phyloP scores from a whole-genome alignment of 1,140 invertebrate genomes.

The Macrocentrus cingulum region DNA sequence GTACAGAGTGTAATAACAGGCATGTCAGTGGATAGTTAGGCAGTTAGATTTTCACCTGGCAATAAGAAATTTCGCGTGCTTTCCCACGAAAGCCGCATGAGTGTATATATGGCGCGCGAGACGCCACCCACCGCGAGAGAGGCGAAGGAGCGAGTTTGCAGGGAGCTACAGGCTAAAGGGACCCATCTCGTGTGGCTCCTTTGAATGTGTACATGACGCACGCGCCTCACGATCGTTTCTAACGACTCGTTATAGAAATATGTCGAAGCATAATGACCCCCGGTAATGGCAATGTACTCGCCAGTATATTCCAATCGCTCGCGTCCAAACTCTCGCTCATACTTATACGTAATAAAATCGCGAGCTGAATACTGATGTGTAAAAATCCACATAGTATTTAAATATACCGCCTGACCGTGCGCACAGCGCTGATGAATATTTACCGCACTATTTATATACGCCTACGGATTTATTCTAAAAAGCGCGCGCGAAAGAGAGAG shows the following conservation, averaged over 20 bases:
- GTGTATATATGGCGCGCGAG: neutral
- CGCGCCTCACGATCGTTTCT: slow-evolving; percentile 24
- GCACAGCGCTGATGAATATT: too few species aligned
- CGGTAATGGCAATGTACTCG: slow-evolving; percentile 27
- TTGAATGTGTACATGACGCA: slow-evolving; percentile 17
- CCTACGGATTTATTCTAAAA: neutral
- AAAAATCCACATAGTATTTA: neutral
- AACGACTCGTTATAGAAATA: slow-evolving; percentile 34
- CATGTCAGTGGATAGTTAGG: too few species aligned
- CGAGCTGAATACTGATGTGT: neutral
- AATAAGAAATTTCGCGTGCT: neutral
- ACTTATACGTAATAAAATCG: neutral
- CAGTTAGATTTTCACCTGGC: too few species aligned
- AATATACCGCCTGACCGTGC: neutral
- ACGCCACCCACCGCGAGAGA: slow-evolving; percentile 28
- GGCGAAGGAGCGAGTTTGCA: neutral
- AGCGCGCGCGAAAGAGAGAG: too few species aligned
- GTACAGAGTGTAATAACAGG: too few species aligned
- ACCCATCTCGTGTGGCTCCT: neutral
- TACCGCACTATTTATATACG: neutral
- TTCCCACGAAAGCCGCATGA: slow-evolving; percentile 28
- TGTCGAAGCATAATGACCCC: slow-evolving; percentile 30
- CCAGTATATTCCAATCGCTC: neutral
- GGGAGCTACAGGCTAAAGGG: neutral
- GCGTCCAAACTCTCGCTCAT: neutral